Evolutionary conservation across 2,797 vertebrate species (phyloP).

Genomic region (Ibycter americanus): DNA sequence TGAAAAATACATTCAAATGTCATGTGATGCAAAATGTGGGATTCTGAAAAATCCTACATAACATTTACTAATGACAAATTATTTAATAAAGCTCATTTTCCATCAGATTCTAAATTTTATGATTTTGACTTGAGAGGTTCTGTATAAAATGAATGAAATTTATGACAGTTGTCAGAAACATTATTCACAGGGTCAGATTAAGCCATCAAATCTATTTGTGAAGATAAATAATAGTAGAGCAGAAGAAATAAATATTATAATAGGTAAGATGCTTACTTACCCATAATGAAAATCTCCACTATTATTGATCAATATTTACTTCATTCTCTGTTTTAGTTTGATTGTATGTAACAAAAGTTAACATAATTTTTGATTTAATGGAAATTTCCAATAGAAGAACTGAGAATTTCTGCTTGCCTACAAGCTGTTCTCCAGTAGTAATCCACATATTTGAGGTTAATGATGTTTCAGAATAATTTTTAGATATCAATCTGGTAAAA

Average conservation of each 20-base stretch:
- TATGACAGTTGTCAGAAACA: background rate
- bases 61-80: background rate
- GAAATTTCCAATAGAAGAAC: background rate
- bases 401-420: background rate
- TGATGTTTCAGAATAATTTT: background rate
- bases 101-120: background rate
- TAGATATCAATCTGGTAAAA: background rate
- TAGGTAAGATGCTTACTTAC: background rate
- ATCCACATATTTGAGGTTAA: background rate
- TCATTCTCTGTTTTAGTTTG: background rate
- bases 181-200: background rate
- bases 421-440: background rate
- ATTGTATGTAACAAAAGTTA: background rate
- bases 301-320: background rate
- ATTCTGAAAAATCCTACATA: background rate
- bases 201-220: background rate
- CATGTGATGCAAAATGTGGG: fast-evolving
- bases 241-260: background rate
- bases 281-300: background rate
- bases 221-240: background rate
- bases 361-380: background rate
- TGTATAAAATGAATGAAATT: background rate
- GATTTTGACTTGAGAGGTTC: background rate
- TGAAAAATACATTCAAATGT: background rate
- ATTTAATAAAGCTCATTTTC: background rate